phyloP scores from a whole-genome alignment of 2,797 vertebrate species.

The Ctenopoma kingsleyae region DNA sequence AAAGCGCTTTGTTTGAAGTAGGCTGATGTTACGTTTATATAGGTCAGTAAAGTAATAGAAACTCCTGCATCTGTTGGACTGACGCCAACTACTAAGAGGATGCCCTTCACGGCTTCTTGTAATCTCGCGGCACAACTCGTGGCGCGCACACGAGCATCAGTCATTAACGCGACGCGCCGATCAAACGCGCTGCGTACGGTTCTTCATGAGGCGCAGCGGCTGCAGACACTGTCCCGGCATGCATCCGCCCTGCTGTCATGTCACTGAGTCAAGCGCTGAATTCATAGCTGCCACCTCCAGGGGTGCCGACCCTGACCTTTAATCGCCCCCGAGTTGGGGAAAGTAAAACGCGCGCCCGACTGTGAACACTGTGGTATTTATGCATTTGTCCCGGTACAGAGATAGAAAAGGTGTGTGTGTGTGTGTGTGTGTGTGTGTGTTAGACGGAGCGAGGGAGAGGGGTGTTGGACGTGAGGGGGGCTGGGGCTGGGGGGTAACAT shows the following conservation, averaged over 20 bases:
- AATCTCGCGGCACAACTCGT: not conserved
- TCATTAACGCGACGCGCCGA: constrained; percentile 4
- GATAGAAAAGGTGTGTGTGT: constrained; percentile 45
- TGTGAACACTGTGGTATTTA: constrained; percentile 29
- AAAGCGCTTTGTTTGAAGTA: constrained; percentile 29
- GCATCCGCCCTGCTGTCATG: constrained; percentile 52
- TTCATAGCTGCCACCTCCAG: constrained; percentile 55
- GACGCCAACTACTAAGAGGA: constrained; percentile 22
- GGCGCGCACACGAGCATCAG: constrained; percentile 4
- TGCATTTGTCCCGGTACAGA: constrained; percentile 47
- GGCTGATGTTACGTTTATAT: constrained; percentile 9
- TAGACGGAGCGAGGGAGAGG: constrained; percentile 24
- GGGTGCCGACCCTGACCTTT: constrained; percentile 68
- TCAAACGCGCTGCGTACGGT: constrained; percentile 7
- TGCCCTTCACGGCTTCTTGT: not conserved
- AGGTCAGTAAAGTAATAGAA: constrained; percentile 28
- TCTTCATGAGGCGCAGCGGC: constrained; percentile 19
- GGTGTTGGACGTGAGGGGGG: constrained; percentile 2
- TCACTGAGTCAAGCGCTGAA: constrained; percentile 39
- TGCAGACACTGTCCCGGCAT: constrained; percentile 13
- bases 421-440: constrained; percentile 15
- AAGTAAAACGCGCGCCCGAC: constrained; percentile 49
- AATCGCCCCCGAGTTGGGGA: constrained; percentile 45
- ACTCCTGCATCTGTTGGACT: constrained; percentile 28
- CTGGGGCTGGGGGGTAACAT: constrained; percentile 63